Base-by-base conservation (phyloP, 2,113 vertebrate species). In the Pollimyrus isidori region DNA sequence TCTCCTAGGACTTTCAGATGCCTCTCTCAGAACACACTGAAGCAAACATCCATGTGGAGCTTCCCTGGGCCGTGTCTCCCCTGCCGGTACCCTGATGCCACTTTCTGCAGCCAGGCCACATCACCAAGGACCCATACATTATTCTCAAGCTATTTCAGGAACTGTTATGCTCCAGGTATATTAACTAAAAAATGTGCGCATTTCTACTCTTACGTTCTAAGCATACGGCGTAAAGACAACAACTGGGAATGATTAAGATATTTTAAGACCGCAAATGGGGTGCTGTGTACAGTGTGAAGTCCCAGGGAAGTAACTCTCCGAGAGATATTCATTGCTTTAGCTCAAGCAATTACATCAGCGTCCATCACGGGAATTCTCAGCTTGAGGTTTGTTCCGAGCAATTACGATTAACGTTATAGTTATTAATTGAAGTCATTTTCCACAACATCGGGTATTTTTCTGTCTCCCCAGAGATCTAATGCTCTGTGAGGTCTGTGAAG, bases 271-370 rank as follows among this genome's bases (percentile, higher is more conserved):
- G 93, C 95, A 98, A 98, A 98, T 96, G 96, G 96, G 95, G 97
- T 97, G 97, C 98, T 98, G 97, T 84, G 39, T 85, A 48, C 30
- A 98, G 97, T 97, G 96, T 97, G 96, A 97, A 95, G 97, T 97
- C 97, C 62, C 97, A 96, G 95, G 97, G 96, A 98, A 99, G 98
- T 99, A 98, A 95, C 94, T 94, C 69, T 85, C 96, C 23, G 62
- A 96, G 93, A 97, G 97, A 97, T 96, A 96, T 95, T 97, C 95
- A 90, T 97, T 97, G 97, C 97, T 93, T 96, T 97, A 97, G 97
- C 97, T 98, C 97, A 96, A 97, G 97, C 96, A 96, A 99, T 99
- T 98, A 98, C 95, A 97, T 97, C 97, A 97, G 99, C 98, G 98
- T 99, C 97, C 96, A 98, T 98, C 95, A 95, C 97, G 97, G 97